These are phyloP conservation scores for Pasiphila rectangulata DNA, from an alignment of 2,888 invertebrate genomes.

Conservation along the genomic window DNA sequence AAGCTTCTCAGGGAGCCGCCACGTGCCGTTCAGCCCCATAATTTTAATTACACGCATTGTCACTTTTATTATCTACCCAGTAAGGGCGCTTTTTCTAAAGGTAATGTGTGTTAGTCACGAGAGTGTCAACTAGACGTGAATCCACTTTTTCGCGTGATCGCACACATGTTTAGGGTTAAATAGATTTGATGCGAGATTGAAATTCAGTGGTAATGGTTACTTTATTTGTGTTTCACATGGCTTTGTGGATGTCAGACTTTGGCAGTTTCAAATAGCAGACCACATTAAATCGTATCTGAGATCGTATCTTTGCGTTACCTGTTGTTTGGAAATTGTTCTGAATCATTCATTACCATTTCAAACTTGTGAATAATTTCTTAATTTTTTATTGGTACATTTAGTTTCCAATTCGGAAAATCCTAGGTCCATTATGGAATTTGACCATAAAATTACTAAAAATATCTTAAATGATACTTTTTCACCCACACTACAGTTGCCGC, in stretches of 20 bases:
- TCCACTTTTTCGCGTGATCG: conserved; percentile 72
- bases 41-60: conserved; percentile 30
- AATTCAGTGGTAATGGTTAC: conserved; percentile 31
- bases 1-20: conserved; percentile 45
- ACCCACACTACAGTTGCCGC: not conserved
- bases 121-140: conserved; percentile 60
- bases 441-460: too few species aligned
- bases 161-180: conserved; percentile 57
- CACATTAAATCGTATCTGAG: not conserved
- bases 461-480: not conserved
- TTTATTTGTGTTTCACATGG: conserved; percentile 25
- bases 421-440: too few species aligned
- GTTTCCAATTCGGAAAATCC: too few species aligned
- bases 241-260: conserved; percentile 17
- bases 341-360: too few species aligned
- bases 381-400: too few species aligned
- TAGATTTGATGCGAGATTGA: conserved; percentile 33
- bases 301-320: too few species aligned
- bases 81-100: conserved; percentile 33
- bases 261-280: conserved; percentile 11
- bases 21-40: conserved; percentile 48
- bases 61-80: conserved; percentile 24
- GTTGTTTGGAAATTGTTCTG: too few species aligned
- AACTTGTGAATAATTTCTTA: too few species aligned
- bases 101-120: conserved; percentile 62